Evolutionary conservation across 2,888 invertebrate species (phyloP), one percentile per base, ranked within the genome.

Genomic region (Euspilapteryx auroguttella): DNA sequence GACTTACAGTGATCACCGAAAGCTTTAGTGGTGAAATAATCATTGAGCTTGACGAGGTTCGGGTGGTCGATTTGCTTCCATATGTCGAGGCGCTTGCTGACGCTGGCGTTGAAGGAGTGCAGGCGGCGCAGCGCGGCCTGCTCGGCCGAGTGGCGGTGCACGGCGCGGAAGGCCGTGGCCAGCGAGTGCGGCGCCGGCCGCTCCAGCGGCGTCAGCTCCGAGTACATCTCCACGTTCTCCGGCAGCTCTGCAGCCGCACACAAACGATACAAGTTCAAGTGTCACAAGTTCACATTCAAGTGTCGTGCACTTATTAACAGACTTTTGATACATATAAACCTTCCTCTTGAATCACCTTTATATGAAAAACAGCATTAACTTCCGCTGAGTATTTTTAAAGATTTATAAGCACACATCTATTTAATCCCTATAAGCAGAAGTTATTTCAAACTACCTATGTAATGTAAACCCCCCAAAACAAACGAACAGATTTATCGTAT

Each of bases 31-130:
- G 92, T 89, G 69, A 97, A 95, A 41, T 92, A 89, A 58, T 97
- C 95, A 49, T 90, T 83, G 32, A 98, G 76, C 45, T 89, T 89
- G 34, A 97, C 92, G 41, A 98, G 83, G 78, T 97, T 97, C 45
- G 96, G 91, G 69, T 98, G 97, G 51, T 87, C 86, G 32, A 98
- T 78, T 64, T 93, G 89, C 59, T 94, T 94, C 98, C 98, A 98
- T 78, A 87, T 82, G 44, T 97, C 96, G 23, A 96, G 87, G 77
- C 94, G 87, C 51, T 94, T 94, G 23, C 89, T 85, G 43, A 87
- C 87, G 39, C 86, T 85, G 21, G 90, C 83, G 52, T 89, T 87
- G 55, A 62, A 73, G 65, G 90, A 88, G 65, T 95, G 95, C 45
- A 96, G 83, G 45, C 96, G 82, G 32, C 94, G 81, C 37, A 97